Base-by-base conservation (phyloP, 1,140 invertebrate species). In the Lethrus apterus region DNA sequence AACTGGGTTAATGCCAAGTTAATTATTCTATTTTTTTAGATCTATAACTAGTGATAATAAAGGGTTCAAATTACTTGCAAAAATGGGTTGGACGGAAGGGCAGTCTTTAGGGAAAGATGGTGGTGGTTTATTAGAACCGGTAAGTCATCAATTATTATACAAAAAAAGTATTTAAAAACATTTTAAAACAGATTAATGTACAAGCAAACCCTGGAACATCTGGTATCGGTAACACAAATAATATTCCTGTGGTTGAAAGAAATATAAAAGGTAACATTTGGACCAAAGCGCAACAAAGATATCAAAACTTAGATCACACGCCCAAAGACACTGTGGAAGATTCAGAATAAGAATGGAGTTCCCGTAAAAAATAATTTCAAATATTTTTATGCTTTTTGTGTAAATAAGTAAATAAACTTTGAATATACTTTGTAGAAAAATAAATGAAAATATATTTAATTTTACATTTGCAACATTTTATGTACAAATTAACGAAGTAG, bases 51-150 rank as follows among this genome's bases (percentile, higher is more conserved):
- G 80, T 14, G 76, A 81, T 21, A 94, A 93, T 59, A 89, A 88
- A 70, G 91, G 93, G 0, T 94, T 91, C 65, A 84, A 90, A 71
- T 66, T 95, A 64, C 63, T 95, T 24, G 70, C 83, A 40, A 93
- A 93, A 70, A 88, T 95, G 83, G 92, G 92, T 10, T 95, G 90
- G 91, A 80, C 78, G n/a, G 81, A 86, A 67, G 92, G 91, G 41
- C 75, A 88, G 53, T 75, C 82, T 0, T 70, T 96, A 33, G 92
- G 92, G 9, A 90, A 88, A 67, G 77, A 77, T 52, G 68, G 65
- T 38, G 57, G 60, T 10, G 89, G 88, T 9, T 72, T 84, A 11
- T 70, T 70, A 13, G 82, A 91, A 66, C 90, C 90, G 13, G 89
- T 92, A 70, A 83, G 83, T 81, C 42, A 32, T 17, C 9, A 34